Evolutionary conservation across 1,140 invertebrate species (phyloP), one percentile per base, ranked within the genome.

Genomic region (Saccostrea cuccullata): DNA sequence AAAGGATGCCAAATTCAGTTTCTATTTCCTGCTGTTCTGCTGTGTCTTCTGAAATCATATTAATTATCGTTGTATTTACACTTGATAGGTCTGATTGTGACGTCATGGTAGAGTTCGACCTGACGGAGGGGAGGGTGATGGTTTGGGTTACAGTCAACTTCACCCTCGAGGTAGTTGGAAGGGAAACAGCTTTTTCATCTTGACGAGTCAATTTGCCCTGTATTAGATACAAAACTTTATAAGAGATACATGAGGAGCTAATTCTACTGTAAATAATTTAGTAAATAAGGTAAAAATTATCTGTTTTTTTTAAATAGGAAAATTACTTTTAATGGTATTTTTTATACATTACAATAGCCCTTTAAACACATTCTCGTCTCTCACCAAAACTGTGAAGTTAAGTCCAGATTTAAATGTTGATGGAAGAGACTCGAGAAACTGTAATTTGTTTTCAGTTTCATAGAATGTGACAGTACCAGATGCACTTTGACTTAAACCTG

Each of bases 391-490:
- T 11, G 86, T 91, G 36, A 91, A 92, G 4, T 67, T 87, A 23
- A 92, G 89, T 36, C 90, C 91, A 11, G 91, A 90, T 86, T 91
- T 92, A 40, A 90, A 91, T 13, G 86, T 89, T 15, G 82, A 84
- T 2, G 91, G 89, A 17, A 90, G 60, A 55, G 88, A 87, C 4
- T 86, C 56, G 15, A 86, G 87, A 87, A 90, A 91, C 15, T 88
- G 56, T 12, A 91, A 70, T 83, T 91, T 89, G 9, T 87, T 82
- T 12, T 86, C 87, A 9, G 82, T 30, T 8, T 86, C 70, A 70
- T 89, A 92, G 47, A 92, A 91, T 13, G 55, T 73, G 13, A 92
- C 23, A 83, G 90, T 90, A 26, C 88, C 88, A 20, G 84, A 73
- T 23, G 87, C 90, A 4, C 86, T 86, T 86, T 89, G 88, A 23